phyloP scores from a whole-genome alignment of 2,113 vertebrate species.

The Notothenia rossii region DNA sequence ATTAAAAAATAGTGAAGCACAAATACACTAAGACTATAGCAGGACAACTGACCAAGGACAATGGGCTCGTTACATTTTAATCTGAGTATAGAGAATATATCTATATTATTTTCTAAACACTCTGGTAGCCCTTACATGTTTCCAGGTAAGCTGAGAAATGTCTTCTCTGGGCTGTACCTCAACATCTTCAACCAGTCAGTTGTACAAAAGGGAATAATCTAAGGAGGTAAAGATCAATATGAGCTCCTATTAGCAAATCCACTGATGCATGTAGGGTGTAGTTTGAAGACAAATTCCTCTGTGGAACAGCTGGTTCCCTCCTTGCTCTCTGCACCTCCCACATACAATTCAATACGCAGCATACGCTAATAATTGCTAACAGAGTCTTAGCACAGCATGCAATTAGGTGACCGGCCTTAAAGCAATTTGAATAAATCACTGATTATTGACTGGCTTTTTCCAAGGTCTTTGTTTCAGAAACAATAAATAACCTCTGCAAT shows the following conservation, averaged over 20 bases:
- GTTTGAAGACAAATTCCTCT: background rate
- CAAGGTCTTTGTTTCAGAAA: slow-evolving; percentile 8
- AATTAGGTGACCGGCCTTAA: slow-evolving; percentile 9
- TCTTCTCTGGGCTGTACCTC: background rate
- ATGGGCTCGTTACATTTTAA: background rate
- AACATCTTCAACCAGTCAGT: no score
- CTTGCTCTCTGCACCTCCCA: background rate
- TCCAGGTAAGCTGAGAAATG: background rate
- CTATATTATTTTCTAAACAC: background rate
- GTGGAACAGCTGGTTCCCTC: slow-evolving; percentile 15
- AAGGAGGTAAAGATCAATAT: background rate
- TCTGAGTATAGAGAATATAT: background rate
- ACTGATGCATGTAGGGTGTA: background rate
- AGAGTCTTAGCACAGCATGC: slow-evolving; percentile 5
- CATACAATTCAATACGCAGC: slow-evolving; percentile 13
- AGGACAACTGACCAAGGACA: background rate
- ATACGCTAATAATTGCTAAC: background rate
- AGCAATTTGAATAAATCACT: slow-evolving; percentile 22
- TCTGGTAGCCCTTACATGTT: background rate
- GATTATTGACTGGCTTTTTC: slow-evolving; percentile 13
- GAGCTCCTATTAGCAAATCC: background rate
- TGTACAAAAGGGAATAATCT: background rate
- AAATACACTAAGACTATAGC: background rate
- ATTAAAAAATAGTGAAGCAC: background rate
- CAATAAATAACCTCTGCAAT: slow-evolving; percentile 16